These are phyloP conservation scores for Drosophila quadrilineata DNA, from an alignment of 1,140 invertebrate species.

Conservation along the genomic window DNA sequence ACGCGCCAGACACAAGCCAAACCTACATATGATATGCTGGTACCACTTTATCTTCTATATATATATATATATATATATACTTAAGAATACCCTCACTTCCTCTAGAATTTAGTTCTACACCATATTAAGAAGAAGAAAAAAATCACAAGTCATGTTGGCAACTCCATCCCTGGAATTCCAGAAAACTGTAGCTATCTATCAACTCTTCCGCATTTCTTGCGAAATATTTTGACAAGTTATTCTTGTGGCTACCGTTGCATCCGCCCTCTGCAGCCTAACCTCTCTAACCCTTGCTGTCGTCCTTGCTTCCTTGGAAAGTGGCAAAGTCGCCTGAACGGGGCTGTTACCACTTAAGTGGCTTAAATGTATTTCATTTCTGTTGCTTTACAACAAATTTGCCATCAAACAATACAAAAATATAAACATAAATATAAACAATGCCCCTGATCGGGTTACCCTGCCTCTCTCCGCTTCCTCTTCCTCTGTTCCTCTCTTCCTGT, in stretches of 20 bases:
- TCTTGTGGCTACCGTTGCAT: slow-evolving; percentile 35
- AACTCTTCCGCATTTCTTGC: slow-evolving; percentile 63
- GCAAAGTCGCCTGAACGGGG: slow-evolving; percentile 27
- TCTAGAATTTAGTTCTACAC: not conserved
- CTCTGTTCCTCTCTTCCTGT: no score
- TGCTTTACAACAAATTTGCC: no score
- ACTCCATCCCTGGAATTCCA: no score
- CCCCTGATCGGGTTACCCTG: no score
- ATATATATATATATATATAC: no score
- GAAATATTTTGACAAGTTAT: slow-evolving; percentile 64
- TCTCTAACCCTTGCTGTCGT: slow-evolving; percentile 17
- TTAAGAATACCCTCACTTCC: no score
- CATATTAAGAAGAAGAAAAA: not conserved
- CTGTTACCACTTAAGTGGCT: slow-evolving; percentile 69
- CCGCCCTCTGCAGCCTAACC: slow-evolving; percentile 6
- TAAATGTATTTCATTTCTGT: slow-evolving; percentile 26
- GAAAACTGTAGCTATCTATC: slow-evolving; percentile 6
- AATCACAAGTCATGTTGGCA: slow-evolving; percentile 39
- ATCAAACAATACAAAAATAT: not conserved
- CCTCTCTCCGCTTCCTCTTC: no score
- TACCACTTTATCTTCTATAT: slow-evolving; percentile 21
- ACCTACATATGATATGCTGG: not conserved
- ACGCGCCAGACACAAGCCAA: slow-evolving; percentile 57
- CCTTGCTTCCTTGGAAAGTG: slow-evolving; percentile 31
- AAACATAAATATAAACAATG: no score